Conservation (phyloP, 2,888 invertebrate genomes). For the Stictocephala bisonia region DNA sequence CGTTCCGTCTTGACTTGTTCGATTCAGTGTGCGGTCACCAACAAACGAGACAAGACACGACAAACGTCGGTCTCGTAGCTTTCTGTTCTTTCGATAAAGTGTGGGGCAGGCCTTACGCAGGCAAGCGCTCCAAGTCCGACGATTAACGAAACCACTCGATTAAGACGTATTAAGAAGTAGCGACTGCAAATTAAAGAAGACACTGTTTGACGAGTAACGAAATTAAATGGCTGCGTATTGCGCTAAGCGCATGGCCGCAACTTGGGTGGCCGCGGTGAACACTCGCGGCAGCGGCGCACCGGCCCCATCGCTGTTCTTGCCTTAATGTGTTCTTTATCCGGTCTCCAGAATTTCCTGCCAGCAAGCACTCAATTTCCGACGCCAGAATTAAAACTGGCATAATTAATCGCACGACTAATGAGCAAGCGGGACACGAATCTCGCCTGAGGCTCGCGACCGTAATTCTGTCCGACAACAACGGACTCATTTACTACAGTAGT, state of each 20-base stretch:
- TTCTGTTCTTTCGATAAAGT: too few relatives aligned
- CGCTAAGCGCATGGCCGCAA: not conserved
- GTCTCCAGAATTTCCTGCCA: constrained; percentile 32
- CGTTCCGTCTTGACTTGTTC: too few relatives aligned
- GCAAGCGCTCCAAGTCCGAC: too few relatives aligned
- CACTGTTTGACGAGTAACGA: constrained; percentile 34
- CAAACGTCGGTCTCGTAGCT: too few relatives aligned
- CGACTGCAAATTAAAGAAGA: constrained; percentile 31
- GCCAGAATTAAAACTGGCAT: constrained; percentile 30
- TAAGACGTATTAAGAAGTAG: constrained; percentile 37
- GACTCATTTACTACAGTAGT: too few relatives aligned
- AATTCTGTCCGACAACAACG: too few relatives aligned
- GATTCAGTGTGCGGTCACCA: too few relatives aligned
- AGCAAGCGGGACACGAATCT: too few relatives aligned
- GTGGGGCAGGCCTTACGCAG: too few relatives aligned
- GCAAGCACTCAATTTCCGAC: constrained; percentile 29
- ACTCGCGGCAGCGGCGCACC: not conserved
- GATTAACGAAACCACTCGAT: constrained; percentile 25
- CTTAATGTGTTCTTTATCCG: constrained; percentile 35
- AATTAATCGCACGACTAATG: constrained; percentile 33
- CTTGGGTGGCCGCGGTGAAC: constrained; percentile 28
- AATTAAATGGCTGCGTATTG: constrained; percentile 25
- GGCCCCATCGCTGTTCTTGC: not conserved
- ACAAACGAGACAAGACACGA: too few relatives aligned
- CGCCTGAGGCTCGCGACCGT: too few relatives aligned